A percentile compares a stretch with the other conserved stretches of the same genome.
phyloP scores from a whole-genome alignment of 2,113 vertebrate species.

The Chloropsis hardwickii region DNA sequence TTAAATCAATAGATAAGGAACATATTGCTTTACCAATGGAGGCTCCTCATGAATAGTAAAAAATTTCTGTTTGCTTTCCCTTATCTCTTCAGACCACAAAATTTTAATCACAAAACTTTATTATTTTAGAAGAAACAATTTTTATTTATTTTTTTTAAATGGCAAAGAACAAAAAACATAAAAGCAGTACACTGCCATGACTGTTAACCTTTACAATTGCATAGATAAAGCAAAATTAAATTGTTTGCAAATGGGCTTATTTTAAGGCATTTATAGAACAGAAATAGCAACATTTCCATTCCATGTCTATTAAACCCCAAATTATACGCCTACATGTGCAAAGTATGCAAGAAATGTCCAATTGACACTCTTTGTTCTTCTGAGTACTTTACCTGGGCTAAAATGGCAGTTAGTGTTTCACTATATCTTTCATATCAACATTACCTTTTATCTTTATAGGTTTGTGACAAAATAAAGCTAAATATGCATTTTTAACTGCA shows the following conservation, averaged over 20 bases:
- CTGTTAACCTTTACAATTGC: not conserved
- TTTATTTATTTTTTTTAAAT: not conserved
- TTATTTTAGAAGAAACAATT: not conserved
- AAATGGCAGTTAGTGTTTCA: not conserved
- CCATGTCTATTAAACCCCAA: not conserved
- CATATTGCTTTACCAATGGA: not conserved
- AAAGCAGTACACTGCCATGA: not conserved
- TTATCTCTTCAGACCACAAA: not conserved
- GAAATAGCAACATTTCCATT: not conserved
- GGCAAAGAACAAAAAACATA: not conserved
- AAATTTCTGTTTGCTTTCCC: not conserved
- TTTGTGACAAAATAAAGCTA: not conserved
- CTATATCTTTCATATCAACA: not conserved
- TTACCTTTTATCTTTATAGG: not conserved
- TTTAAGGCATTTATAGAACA: not conserved
- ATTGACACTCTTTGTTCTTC: not conserved
- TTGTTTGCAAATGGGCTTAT: not conserved
- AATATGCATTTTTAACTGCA: not conserved
- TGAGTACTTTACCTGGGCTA: not conserved
- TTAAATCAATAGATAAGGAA: conserved; percentile 14
- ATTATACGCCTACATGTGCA: not conserved
- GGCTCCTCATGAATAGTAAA: not conserved
- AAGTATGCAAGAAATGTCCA: not conserved
- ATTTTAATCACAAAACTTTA: not conserved
- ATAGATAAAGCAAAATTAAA: not conserved